Conservation (phyloP, 2,797 vertebrate species). For the Anolis apletophallus region DNA sequence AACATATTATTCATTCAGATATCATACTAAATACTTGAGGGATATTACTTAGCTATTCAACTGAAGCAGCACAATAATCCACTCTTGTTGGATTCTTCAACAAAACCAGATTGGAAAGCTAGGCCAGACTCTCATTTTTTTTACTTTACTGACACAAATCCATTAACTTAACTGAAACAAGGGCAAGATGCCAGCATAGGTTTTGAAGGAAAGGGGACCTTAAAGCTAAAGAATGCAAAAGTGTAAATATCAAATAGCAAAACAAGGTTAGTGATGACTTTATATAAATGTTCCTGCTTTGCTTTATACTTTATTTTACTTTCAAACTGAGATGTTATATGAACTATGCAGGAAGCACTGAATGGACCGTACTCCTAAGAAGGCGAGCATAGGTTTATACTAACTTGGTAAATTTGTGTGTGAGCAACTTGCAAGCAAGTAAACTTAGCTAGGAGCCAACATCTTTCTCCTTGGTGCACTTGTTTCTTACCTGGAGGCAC, state of each 20-base stretch:
- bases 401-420: too few relatives aligned
- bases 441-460: too few relatives aligned
- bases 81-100: constrained; percentile 29
- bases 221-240: constrained; percentile 39
- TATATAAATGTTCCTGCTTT: constrained; percentile 13
- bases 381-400: neutral
- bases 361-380: neutral
- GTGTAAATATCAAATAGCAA: neutral
- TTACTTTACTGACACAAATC: constrained; percentile 27
- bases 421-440: too few relatives aligned
- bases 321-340: neutral
- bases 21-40: constrained; percentile 8
- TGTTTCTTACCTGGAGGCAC: too few relatives aligned
- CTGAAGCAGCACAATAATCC: constrained; percentile 25
- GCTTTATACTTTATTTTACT: constrained; percentile 25
- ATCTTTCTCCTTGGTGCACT: too few relatives aligned
- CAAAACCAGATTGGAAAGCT: constrained; percentile 39
- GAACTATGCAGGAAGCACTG: too few relatives aligned
- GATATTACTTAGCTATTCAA: constrained; percentile 38
- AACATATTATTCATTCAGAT: constrained; percentile 26
- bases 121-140: neutral
- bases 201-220: constrained; percentile 46
- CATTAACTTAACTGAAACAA: constrained; percentile 50
- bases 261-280: constrained; percentile 43
- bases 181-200: constrained; percentile 51